Conservation (phyloP, 2,888 invertebrate genomes). For the Andrena chrysosceles region DNA sequence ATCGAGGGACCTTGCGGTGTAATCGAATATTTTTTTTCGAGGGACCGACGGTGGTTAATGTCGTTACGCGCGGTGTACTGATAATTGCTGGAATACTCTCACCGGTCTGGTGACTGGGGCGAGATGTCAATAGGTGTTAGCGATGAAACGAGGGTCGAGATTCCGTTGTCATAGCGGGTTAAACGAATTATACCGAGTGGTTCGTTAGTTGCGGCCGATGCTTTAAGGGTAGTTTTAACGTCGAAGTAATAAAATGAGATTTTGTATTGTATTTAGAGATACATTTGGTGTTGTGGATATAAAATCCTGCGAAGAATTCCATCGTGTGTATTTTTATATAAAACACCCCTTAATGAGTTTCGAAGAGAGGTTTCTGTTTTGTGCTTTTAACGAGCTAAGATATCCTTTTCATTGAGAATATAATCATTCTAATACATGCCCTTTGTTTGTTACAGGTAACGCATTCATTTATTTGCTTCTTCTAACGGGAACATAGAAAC, state of each 20-base stretch:
- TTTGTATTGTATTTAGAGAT: too few species aligned
- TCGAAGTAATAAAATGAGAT: too few species aligned
- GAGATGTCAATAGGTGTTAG: neutral
- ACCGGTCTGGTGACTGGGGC: neutral
- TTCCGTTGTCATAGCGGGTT: neutral
- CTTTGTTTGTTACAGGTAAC: constrained; percentile 1
- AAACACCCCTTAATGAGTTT: too few species aligned
- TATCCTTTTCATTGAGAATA: too few species aligned
- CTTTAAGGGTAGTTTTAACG: neutral
- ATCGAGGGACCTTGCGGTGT: neutral
- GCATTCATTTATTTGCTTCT: neutral
- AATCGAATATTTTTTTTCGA: constrained; percentile 41
- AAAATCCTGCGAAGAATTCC: too few species aligned
- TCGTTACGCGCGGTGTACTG: constrained; percentile 8
- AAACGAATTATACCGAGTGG: neutral
- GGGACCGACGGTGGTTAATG: neutral
- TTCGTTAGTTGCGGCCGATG: neutral
- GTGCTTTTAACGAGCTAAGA: too few species aligned
- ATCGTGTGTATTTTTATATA: too few species aligned
- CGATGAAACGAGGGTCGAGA: neutral
- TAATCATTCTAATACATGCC: neutral
- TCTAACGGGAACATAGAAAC: neutral
- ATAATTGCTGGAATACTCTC: neutral
- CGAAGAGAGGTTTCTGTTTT: too few species aligned
- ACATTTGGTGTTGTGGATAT: too few species aligned